Evolutionary conservation across 2,888 invertebrate genomes (phyloP).

Genomic region (Gastracanthus pulcherrimus): DNA sequence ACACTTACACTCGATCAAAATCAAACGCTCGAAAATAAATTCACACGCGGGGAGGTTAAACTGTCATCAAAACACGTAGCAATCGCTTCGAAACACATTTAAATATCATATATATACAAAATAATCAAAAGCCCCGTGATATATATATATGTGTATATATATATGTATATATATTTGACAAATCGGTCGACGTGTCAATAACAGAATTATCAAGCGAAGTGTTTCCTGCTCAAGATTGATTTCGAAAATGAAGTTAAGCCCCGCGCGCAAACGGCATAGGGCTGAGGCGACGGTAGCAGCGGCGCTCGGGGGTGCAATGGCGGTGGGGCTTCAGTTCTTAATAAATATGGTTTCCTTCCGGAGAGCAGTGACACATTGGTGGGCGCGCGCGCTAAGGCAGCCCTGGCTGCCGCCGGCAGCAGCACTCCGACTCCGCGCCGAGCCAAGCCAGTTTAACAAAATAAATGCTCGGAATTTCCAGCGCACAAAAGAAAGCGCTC

Average conservation of each 20-base stretch:
- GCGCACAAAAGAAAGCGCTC: not conserved
- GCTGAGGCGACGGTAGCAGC: too few species aligned
- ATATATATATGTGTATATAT: too few species aligned
- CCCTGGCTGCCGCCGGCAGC: not conserved
- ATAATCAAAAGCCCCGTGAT: too few species aligned
- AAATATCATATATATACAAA: too few species aligned
- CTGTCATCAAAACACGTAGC: too few species aligned
- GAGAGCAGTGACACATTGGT: constrained; percentile 56
- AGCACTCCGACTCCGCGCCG: not conserved
- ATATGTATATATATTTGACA: not conserved
- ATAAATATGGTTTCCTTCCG: constrained; percentile 71
- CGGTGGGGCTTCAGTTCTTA: constrained; percentile 68
- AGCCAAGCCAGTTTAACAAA: constrained; percentile 37
- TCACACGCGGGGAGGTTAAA: too few species aligned
- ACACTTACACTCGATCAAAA: too few species aligned
- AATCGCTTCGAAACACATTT: too few species aligned
- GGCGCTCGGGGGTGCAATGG: constrained; percentile 9
- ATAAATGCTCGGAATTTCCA: constrained; percentile 37
- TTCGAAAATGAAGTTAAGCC: constrained; percentile 55
- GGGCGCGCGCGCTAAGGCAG: constrained; percentile 12
- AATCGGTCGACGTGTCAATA: constrained; percentile 46
- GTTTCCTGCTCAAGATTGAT: constrained; percentile 55
- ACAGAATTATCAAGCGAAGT: constrained; percentile 38
- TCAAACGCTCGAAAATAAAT: too few species aligned
- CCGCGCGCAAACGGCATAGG: not conserved